Conservation (phyloP, 2,888 invertebrate genomes). For the Lasioglossum morio region DNA sequence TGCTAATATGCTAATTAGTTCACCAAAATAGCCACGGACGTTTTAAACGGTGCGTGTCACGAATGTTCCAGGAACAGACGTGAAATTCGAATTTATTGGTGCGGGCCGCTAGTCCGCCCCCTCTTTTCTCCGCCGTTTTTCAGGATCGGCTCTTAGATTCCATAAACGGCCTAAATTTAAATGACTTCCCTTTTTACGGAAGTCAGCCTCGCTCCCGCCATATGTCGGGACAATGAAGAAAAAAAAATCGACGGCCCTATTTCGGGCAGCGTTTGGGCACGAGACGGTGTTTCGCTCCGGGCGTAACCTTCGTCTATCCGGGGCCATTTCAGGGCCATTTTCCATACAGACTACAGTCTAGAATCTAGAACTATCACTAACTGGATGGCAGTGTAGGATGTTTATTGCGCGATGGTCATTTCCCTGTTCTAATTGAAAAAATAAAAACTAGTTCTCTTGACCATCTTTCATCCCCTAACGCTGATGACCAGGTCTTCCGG, state of each 20-base stretch:
- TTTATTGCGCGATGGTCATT: conserved; percentile 23
- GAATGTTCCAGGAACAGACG: conserved; percentile 12
- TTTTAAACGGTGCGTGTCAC: background rate
- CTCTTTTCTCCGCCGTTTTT: background rate
- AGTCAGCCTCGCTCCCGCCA: conserved; percentile 56
- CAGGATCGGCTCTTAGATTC: conserved; percentile 54
- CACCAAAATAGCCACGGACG: background rate
- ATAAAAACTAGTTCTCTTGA: background rate
- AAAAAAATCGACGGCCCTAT: conserved; percentile 41
- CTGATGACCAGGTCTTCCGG: conserved; percentile 62
- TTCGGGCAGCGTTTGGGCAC: conserved; percentile 29
- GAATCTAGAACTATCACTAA: background rate
- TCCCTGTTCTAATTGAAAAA: background rate
- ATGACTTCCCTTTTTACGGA: conserved; percentile 68
- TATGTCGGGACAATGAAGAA: conserved; percentile 57
- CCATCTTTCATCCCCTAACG: conserved; percentile 1
- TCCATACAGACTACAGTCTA: background rate
- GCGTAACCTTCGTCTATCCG: conserved; percentile 31
- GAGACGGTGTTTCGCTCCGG: conserved; percentile 37
- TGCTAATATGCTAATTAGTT: conserved; percentile 4
- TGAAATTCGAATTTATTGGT: conserved; percentile 46
- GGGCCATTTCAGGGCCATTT: conserved; percentile 25
- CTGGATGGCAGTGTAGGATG: background rate
- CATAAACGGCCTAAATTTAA: conserved; percentile 68
- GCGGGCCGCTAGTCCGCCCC: background rate